Percentiles rank a stretch among this genome's conserved stretches.
These are phyloP conservation scores for Picus viridis DNA, from an alignment of 2,797 vertebrate species.

Conservation along the genomic window DNA sequence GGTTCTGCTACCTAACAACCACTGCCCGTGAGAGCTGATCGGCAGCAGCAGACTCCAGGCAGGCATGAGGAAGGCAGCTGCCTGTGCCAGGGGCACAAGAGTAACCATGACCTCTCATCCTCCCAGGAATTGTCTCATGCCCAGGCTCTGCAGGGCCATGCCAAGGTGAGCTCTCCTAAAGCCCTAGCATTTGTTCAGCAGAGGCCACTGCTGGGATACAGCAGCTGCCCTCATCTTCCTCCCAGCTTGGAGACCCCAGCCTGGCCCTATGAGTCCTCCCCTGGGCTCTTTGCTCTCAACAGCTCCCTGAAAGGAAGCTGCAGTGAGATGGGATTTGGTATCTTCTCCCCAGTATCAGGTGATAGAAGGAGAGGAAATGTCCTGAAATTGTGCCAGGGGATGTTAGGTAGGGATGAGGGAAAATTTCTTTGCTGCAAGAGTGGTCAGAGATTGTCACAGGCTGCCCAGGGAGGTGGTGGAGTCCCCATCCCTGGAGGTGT, in stretches of 20 bases:
- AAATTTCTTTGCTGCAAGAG: too few species aligned
- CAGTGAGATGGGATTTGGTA: too few species aligned
- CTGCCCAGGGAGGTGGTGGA: too few species aligned
- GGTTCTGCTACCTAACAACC: not conserved
- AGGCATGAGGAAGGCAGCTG: not conserved
- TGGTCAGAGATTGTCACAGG: too few species aligned
- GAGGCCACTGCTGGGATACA: not conserved
- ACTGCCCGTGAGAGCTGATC: not conserved
- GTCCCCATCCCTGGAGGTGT: too few species aligned
- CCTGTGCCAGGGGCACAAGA: not conserved
- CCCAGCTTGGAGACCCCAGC: accelerated
- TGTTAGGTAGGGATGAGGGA: too few species aligned
- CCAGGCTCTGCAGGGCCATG: not conserved
- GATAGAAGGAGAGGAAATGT: too few species aligned
- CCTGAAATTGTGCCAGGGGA: too few species aligned
- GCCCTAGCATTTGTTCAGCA: not conserved
- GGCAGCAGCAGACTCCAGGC: not conserved
- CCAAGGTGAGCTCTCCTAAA: too few species aligned
- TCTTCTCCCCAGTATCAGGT: too few species aligned
- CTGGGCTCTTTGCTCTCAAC: not conserved
- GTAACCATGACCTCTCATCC: not conserved
- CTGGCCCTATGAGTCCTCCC: not conserved
- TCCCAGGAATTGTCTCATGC: not conserved
- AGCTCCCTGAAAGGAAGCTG: too few species aligned
- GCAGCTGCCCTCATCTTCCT: not conserved